Base-by-base conservation (phyloP, 2,113 vertebrate genomes). In the Phaetusa simplex region DNA sequence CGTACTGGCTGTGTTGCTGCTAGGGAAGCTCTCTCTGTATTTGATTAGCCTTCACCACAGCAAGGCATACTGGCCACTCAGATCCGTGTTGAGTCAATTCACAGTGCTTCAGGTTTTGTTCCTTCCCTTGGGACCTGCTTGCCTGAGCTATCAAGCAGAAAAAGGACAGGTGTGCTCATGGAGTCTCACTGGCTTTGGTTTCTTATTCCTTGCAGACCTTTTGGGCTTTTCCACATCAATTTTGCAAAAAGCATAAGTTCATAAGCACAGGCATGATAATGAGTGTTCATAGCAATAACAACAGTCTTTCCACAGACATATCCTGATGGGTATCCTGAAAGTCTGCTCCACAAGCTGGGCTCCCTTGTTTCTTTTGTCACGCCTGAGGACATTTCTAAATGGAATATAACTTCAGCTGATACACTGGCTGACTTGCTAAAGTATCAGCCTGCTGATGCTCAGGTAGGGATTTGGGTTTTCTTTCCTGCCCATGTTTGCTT, bases 241-340 rank as follows among this genome's bases (percentile, higher is more conserved):
- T 80, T 50, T 84, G 40, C 24, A 12, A 59, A 55, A 45, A 65
- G n/a, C n/a, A 27, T 30, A 27, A 27, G 30, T 47, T 64, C 10
- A 1, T 43, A 59, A 78, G 50, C 21, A 9, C 17, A 21, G 72
- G 15, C 13, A 21, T 30, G 47, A 38, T 47, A 34, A 36, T 2
- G 36, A 30, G 19, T 3, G 7, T 36, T 72, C 59, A 4, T 12
- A 34, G 27, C 55, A 36, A 1, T 47, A 45, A 55, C 50, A 40
- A 2, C 0, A 1, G 2, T 95, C 47, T 91, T 61, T 42, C 79
- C 81, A 42, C 86, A 98, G 98, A 23, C 11, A 0, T 98, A 97
- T 78, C 97, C 98, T 3, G 4, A 71, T 16, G 98, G 98, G 9
- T 98, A 98, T 77, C 98, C 98, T 0, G 96, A 96, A 14, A 49